Evolutionary conservation across 2,797 vertebrate genomes (phyloP).

Genomic region (Paramormyrops hopkinsi): DNA sequence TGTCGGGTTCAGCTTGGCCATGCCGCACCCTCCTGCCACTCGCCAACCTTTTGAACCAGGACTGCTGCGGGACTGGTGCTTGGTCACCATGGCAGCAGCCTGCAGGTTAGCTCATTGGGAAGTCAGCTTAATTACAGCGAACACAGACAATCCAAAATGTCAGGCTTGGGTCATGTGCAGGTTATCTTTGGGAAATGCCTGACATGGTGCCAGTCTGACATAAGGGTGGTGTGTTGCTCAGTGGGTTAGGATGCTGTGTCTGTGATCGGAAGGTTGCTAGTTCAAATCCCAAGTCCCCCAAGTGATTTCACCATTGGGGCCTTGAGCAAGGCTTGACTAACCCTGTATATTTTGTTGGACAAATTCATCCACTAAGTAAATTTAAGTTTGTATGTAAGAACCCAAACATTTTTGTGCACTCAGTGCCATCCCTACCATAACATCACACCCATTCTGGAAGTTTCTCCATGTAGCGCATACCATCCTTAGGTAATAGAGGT

Average conservation of each 20-base stretch:
- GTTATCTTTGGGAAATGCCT: background rate
- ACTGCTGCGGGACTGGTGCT: background rate
- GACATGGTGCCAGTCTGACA: background rate
- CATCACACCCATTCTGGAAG: background rate
- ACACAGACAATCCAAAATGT: background rate
- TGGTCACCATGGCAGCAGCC: background rate
- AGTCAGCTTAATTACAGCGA: background rate
- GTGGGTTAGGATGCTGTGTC: background rate
- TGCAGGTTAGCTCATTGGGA: background rate
- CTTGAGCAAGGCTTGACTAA: background rate
- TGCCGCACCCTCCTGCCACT: background rate
- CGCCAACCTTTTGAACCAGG: background rate
- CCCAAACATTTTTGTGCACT: background rate
- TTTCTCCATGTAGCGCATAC: background rate
- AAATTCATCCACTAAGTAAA: background rate
- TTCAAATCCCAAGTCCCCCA: background rate
- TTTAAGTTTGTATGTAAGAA: background rate
- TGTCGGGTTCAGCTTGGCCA: background rate
- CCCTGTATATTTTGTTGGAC: background rate
- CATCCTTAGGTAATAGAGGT: background rate
- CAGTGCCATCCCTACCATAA: background rate
- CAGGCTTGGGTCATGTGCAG: background rate
- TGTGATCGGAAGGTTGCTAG: background rate
- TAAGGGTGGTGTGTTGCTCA: background rate
- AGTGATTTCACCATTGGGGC: background rate